phyloP scores from a whole-genome alignment of 2,888 invertebrate species.

The Coremacera marginata region DNA sequence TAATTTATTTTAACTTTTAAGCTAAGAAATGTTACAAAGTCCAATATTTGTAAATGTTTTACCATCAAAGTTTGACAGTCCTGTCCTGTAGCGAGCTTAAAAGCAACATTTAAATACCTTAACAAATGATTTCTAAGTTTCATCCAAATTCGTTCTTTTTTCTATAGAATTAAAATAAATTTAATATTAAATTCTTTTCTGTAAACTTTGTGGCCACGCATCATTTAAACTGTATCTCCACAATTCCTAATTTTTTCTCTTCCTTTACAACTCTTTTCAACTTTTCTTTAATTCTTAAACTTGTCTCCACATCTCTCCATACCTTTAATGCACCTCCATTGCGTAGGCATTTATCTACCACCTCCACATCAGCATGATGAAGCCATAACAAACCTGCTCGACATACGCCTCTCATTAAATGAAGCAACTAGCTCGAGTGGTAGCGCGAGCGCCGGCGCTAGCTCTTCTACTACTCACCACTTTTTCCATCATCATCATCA shows the following conservation, averaged over 20 bases:
- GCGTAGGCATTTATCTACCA: constrained; percentile 65
- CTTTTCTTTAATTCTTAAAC: background rate
- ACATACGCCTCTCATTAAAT: constrained; percentile 65
- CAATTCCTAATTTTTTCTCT: background rate
- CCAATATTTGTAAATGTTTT: no score
- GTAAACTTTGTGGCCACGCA: no score
- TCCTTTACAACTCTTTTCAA: background rate
- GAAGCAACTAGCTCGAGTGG: constrained; percentile 57
- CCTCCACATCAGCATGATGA: constrained; percentile 58
- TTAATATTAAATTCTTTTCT: no score
- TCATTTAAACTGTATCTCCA: no score
- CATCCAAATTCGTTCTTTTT: no score
- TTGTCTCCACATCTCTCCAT: background rate
- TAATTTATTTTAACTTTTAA: background rate
- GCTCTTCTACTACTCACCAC: constrained; percentile 55
- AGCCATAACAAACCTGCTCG: constrained; percentile 65
- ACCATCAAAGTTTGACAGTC: no score
- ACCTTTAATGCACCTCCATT: background rate
- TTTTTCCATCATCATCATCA: constrained; percentile 53
- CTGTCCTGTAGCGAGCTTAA: no score
- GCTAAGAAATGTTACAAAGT: no score
- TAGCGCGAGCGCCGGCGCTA: background rate
- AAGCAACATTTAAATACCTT: no score
- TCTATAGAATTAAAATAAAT: no score
- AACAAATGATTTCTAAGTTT: no score